Evolutionary conservation across 2,113 vertebrate species (phyloP).

Genomic region (Myiozetetes cayanensis): DNA sequence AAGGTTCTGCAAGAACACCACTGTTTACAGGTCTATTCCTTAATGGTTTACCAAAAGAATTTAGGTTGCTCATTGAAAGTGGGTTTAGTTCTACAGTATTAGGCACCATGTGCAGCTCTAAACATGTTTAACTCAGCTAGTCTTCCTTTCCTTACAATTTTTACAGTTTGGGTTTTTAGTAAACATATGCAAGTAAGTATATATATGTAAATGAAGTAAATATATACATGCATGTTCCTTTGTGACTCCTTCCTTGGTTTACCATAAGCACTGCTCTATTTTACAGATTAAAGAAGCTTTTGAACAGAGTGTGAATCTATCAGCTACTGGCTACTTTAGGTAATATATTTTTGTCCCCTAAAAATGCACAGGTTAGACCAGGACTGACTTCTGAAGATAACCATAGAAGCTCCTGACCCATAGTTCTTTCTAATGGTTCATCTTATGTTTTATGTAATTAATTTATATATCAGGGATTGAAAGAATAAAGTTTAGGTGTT

Average conservation of each 20-base stretch:
- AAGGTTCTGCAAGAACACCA: neutral
- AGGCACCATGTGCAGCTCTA: neutral
- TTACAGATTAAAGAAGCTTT: constrained; percentile 80
- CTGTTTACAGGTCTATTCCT: neutral
- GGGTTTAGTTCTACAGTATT: neutral
- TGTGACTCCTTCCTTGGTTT: neutral
- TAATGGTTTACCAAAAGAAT: neutral
- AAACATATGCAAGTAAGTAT: neutral
- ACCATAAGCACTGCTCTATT: neutral
- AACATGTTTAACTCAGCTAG: neutral
- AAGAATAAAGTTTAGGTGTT: neutral
- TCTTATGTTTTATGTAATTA: neutral
- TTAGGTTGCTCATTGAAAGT: neutral
- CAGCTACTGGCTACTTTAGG: constrained; percentile 89
- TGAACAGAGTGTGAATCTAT: constrained; percentile 83
- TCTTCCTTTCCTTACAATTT: neutral
- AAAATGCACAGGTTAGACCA: neutral
- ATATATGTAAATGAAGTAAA: no score
- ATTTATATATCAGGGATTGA: neutral
- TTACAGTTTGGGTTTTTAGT: neutral
- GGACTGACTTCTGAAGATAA: neutral
- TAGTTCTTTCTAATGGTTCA: neutral
- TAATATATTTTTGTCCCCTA: constrained; percentile 53
- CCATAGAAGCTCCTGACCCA: neutral
- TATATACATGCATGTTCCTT: no score